Conservation (phyloP, 2,113 vertebrate genomes). For the Bungarus multicinctus region DNA sequence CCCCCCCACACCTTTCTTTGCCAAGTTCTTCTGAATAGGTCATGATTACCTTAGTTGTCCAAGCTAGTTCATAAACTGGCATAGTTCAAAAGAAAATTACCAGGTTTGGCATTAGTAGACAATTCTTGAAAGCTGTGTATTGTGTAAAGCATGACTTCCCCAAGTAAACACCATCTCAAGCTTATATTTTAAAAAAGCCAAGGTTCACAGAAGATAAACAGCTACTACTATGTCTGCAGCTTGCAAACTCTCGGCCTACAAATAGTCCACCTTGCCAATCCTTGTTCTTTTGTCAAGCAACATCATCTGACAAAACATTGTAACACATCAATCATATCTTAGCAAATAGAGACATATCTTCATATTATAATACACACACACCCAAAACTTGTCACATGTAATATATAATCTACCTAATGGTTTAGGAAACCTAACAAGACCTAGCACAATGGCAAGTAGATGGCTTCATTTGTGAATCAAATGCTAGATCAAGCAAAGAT, state of each 20-base stretch:
- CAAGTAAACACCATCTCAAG: not conserved
- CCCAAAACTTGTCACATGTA: not conserved
- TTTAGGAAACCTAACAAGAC: not conserved
- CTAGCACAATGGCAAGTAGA: not conserved
- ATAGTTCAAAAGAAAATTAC: not conserved
- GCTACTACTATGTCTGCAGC: not conserved
- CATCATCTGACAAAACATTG: not conserved
- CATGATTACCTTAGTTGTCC: not conserved
- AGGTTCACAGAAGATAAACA: not conserved
- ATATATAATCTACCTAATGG: not conserved
- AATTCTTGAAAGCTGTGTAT: not conserved
- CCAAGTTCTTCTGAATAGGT: not conserved
- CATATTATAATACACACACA: not conserved
- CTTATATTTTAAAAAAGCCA: not conserved
- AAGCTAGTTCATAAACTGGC: not conserved
- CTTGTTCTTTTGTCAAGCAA: not conserved
- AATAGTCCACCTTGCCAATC: not conserved
- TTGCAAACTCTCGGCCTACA: not conserved
- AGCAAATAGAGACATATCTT: not conserved
- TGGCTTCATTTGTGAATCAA: not conserved
- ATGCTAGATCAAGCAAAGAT: not conserved
- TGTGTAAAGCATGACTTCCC: not conserved
- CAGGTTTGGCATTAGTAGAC: not conserved
- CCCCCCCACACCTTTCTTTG: not conserved
- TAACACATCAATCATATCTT: not conserved